Base-by-base conservation (phyloP, 2,113 vertebrate species). In the Tautogolabrus adspersus region DNA sequence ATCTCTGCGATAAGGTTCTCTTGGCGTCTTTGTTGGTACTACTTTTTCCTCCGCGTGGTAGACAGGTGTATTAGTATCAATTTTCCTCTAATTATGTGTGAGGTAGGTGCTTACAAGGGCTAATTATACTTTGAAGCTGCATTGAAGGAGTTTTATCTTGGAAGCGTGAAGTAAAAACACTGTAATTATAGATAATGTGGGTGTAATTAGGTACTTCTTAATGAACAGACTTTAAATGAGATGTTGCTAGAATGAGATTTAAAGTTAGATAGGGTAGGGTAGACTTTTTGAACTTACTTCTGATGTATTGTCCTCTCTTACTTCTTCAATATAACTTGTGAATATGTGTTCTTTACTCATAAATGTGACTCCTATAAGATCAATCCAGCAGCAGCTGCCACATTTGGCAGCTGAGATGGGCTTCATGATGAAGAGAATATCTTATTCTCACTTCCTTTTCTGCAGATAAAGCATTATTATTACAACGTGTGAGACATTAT, bases 101-200 rank as follows among this genome's bases (percentile, higher is more conserved):
- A 77, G 68, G 80, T 79, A 75, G 54, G 75, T 85, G 81, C 69
- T 74, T 74, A 52, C 82, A 34, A 80, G 85, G 78, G 64, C 77
- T 94, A 91, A 93, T 93, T 87, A 90, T 73, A 85, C 74, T 81
- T 46, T 55, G 56, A 81, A 86, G 79, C 87, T 51, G 59, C 68
- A 64, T 60, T 73, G 60, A 86, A 82, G 57, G 72, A 86, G 60
- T 82, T 93, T 93, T 89, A 92, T 91, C 90, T 82, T 8, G 47
- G 60, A 90, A 81, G 82, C n/a, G 62, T 82, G 81, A 85, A 88
- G 83, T 88, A 82, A 88, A 91, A 92, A 91, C 86, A 88, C 84
- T 46, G 85, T 92, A 91, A 93, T 94, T 93, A 93, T 84, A 91
- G 88, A 92, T 92, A 90, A 93, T 90, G 78, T 83, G 85, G 82